Base-by-base conservation (phyloP, 2,113 vertebrate species). In the Mirounga angustirostris region DNA sequence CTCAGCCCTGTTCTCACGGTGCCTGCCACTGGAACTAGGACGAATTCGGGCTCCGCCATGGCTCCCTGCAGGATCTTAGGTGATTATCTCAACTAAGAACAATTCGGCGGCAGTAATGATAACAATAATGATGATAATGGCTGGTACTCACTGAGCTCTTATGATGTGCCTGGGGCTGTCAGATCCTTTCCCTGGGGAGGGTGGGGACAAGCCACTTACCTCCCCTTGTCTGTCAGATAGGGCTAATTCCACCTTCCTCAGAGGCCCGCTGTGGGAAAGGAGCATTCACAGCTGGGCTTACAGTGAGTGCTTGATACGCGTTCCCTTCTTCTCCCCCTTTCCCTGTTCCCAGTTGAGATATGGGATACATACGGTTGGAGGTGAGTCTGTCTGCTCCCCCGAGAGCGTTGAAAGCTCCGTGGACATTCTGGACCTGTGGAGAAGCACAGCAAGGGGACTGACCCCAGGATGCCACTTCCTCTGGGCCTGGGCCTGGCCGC, bases 391-490 rank as follows among this genome's bases (percentile, higher is more conserved):
- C 99, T 30, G 99, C 99, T 97, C 99, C 99, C 96, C 99, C 99
- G 24, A 99, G 98, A 18, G 99, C 99, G 82, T 99, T 99, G 98
- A 99, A 99, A 1, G 99, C 99, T 95, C 99, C 99, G 0, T 99
- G 99, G 92, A 99, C 99, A 0, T 99, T 99, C 40, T 99, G 99
- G 96, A 99, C 99, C 99, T 99, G 98, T 54, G 97, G 98, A 98
- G 90, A 96, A 78, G 71, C 78, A 84, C 13, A 80, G 71, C 1
- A 73, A 97, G 86, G 16, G 40, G 50, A 24, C 1, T 0, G 78
- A 59, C 28, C 82, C 30, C 33, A 11, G 61, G 26, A 40, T 2
- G 52, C 24, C 1, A 0, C 67, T 69, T 30, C 63, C n/a, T 43
- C 71, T 3, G 5, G 73, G 67, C 22, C 85, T 13, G 13, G 73